Evolutionary conservation across 2,797 vertebrate genomes (phyloP), one percentile per base, ranked within the genome.

Genomic region (Peromyscus eremicus): DNA sequence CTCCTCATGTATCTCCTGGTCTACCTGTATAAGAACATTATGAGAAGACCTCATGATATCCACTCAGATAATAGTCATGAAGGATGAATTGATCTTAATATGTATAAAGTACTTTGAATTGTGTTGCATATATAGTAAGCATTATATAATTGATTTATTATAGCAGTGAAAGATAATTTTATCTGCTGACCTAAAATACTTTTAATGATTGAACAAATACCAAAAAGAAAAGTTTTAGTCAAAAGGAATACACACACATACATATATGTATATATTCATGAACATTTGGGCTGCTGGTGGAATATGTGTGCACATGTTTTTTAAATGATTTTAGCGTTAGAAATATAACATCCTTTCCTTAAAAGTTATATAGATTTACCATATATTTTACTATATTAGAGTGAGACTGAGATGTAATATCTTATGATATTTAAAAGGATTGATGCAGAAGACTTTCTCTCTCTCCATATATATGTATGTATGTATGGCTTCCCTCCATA

Each of bases 141-240:
- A 66, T 93, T 49, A 43, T 68, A 10, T 70, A 83, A 64, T 71
- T 49, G 32, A 27, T 40, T 62, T 49, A 37, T 9, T 62, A 19
- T 87, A 64, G 1, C 21, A n/a, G 8, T 77, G 0, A 17, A 66
- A 29, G 27, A n/a, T 14, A 17, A 77, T 32, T 79, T 49, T 32
- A 0, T 64, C 6, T 32, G 1, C 2, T 32, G 1, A 29, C 0
- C 52, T 79, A 37, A 40, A 6, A n/a, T 62, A 2, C 25, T 60
- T 76, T 89, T 91, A 60, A 27, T 83, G 71, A 60, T 43, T 52
- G 21, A 80, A 60, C 6, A 71, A 91, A 73, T 73, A 66, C 2
- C n/a, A 55, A 75, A 84, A 2, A 32, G 17, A 19, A 57, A 49
- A 4, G 1, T 29, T n/a, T 23, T 40, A 75, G 68, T n/a, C 37